Conservation (phyloP, 2,888 invertebrate species). For the Melieria picta region DNA sequence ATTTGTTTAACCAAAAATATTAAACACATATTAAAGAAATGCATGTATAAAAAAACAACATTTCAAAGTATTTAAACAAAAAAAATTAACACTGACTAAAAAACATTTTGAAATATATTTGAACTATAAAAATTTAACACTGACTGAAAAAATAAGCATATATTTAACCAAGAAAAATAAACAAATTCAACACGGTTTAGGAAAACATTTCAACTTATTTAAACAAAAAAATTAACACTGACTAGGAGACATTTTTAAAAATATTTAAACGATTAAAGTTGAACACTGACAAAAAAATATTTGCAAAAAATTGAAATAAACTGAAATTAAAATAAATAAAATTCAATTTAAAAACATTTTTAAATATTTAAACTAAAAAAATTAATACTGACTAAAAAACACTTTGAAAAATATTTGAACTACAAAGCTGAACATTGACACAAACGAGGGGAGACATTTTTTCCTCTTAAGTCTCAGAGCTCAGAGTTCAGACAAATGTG, state of each 20-base stretch:
- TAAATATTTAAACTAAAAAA: background rate
- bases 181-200: background rate
- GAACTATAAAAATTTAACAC: background rate
- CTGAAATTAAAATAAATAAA: slow-evolving; percentile 13
- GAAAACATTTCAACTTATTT: background rate
- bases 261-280: background rate
- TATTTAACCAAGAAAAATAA: background rate
- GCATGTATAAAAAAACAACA: no score
- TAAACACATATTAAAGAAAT: no score
- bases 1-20: background rate
- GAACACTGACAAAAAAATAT: background rate
- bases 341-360: slow-evolving; percentile 1
- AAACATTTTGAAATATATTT: slow-evolving; percentile 12
- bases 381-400: no score
- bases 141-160: background rate
- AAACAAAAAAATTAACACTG: background rate
- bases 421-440: background rate
- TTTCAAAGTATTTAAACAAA: background rate
- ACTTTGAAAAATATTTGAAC: background rate
- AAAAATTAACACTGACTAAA: background rate
- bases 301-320: background rate
- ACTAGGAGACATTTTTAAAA: background rate
- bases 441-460: no score
- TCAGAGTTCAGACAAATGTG: no score
- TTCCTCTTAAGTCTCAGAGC: no score